Evolutionary conservation across 2,113 vertebrate species (phyloP).

Genomic region (Vimba vimba): DNA sequence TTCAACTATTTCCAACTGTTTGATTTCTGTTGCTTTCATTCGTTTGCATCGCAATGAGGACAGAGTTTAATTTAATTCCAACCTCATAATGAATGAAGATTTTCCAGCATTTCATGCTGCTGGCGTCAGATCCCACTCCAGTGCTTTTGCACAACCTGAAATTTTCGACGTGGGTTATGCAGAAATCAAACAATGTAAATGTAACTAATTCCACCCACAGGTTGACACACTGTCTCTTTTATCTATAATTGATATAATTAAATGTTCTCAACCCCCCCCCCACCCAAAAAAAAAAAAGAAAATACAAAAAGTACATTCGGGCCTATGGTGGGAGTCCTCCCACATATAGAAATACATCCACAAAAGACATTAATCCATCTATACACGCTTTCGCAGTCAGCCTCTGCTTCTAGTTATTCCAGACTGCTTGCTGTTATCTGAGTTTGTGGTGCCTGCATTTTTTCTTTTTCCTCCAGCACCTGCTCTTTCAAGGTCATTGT

Average conservation of each 20-base stretch:
- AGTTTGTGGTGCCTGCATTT: conserved; percentile 10
- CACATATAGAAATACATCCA: conserved; percentile 22
- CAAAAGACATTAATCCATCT: conserved; percentile 26
- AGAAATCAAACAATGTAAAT: conserved; percentile 26
- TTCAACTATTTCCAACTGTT: conserved; percentile 12
- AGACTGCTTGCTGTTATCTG: conserved; percentile 38
- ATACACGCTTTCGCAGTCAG: background rate
- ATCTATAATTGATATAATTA: conserved; percentile 25
- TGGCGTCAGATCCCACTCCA: conserved; percentile 3
- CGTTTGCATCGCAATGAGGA: background rate
- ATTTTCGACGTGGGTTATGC: conserved; percentile 20
- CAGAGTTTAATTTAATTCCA: conserved; percentile 35
- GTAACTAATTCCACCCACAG: conserved; percentile 29
- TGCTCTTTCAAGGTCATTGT: conserved; percentile 46
- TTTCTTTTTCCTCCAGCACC: conserved; percentile 23
- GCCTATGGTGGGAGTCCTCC: conserved; percentile 1
- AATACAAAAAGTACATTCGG: background rate
- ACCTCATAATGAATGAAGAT: conserved; percentile 27
- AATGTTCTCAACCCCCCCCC: background rate
- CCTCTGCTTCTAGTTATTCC: conserved; percentile 10
- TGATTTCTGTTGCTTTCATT: background rate
- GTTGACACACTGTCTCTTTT: conserved; percentile 19
- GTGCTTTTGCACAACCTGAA: conserved; percentile 7
- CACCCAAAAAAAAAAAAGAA: background rate
- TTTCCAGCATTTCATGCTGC: background rate